Evolutionary conservation across 2,888 invertebrate genomes (phyloP).

Genomic region (Branchipolynoe longqiensis): DNA sequence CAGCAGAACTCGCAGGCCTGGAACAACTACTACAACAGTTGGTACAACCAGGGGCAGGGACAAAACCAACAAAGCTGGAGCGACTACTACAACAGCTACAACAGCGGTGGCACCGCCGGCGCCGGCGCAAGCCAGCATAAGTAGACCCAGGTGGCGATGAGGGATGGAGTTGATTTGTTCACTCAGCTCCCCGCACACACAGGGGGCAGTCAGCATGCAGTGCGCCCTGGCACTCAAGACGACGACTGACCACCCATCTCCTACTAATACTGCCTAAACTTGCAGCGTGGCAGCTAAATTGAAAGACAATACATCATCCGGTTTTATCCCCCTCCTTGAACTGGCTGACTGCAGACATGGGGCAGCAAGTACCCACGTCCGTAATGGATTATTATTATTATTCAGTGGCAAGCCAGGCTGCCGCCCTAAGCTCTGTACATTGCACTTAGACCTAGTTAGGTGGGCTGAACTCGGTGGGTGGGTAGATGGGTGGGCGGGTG

Average conservation of each 20-base stretch:
- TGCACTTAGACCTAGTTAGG: background rate
- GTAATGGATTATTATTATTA: background rate
- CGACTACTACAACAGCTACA: slow-evolving; percentile 38
- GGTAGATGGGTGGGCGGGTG: too few species aligned
- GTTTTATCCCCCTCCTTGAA: too few species aligned
- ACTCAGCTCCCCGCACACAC: background rate
- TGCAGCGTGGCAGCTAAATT: slow-evolving; percentile 44
- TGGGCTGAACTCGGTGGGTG: background rate
- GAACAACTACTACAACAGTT: slow-evolving; percentile 48
- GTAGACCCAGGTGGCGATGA: background rate
- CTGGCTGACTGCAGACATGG: background rate
- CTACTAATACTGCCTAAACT: slow-evolving; percentile 9
- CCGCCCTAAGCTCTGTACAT: background rate
- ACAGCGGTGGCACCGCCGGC: background rate
- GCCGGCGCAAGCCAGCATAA: slow-evolving; percentile 14
- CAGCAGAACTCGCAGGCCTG: slow-evolving; percentile 26
- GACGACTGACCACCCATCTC: background rate
- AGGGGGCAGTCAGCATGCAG: background rate
- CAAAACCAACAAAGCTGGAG: slow-evolving; percentile 34
- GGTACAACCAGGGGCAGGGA: background rate
- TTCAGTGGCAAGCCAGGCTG: background rate
- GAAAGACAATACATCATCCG: too few species aligned
- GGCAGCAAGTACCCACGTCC: background rate
- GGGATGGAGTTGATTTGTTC: background rate
- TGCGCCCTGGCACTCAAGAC: too few species aligned